Base-by-base conservation (phyloP, 2,113 vertebrate species). In the Laticauda laticaudata region DNA sequence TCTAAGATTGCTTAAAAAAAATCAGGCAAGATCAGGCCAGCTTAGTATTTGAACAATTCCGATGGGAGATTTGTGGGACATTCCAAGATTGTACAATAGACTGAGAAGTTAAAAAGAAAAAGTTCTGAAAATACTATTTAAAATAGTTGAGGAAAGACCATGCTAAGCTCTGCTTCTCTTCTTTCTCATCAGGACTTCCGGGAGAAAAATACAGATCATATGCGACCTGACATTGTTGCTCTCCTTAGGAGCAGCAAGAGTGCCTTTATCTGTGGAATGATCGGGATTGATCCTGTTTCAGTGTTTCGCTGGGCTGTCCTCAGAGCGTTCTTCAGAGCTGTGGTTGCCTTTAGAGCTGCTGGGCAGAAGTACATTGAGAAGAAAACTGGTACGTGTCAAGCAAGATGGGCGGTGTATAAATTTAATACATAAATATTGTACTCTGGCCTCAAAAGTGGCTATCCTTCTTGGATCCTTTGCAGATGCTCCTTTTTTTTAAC, bases 141-240 rank as follows among this genome's bases (percentile, higher is more conserved):
- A 81, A 81, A 81, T 21, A 81, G 18, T 21, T 43, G 43, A 43
- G 34, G 75, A 43, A 81, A 39, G 18, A 7, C 26, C 3, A 2
- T 89, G 0, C 0, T 75, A 15, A 87, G 91, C 20, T 23, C 87
- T 91, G 6, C 14, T 0, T 91, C 18, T 56, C 34, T 92, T 92
- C 20, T 64, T 24, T 69, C 88, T 34, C 64, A 54, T 10, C 94
- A 99, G 99, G 99, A 99, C 96, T 99, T 99, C 95, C 98, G 99
- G 64, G 99, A 99, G 98, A 99, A 99, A 97, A 99, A 99, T 97
- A 99, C 99, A 0, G 99, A 99, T 94, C 99, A 99, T 95, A 99
- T 99, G 99, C 98, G 99, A 0, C 99, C 99, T 0, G 99, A 99
- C 96, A 99, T 99, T 24, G 99, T 99, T 0, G 99, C 99, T 45